Conservation (phyloP, 2,113 vertebrate genomes). For the Corythaeola cristata region DNA sequence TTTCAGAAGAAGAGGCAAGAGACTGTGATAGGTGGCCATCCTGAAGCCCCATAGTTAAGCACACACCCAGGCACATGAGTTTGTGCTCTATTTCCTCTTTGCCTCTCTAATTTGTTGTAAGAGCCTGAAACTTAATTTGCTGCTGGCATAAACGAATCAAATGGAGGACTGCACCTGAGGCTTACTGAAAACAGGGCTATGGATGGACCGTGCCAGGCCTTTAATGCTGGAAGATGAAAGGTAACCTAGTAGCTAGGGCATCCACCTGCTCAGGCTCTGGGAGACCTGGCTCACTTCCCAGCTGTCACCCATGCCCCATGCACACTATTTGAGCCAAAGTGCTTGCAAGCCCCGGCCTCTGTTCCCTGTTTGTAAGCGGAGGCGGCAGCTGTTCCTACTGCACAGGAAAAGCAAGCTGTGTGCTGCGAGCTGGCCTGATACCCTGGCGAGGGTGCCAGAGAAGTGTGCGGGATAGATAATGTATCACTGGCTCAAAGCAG, state of each 20-base stretch:
- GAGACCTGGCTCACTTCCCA: neutral
- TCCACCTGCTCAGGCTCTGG: neutral
- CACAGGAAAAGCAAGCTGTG: neutral
- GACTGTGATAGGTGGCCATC: neutral
- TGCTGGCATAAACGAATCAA: neutral
- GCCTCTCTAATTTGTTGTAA: neutral
- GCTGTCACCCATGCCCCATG: neutral
- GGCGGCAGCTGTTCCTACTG: neutral
- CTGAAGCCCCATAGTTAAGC: neutral
- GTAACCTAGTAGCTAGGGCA: neutral
- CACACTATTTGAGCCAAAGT: neutral
- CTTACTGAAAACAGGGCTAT: neutral
- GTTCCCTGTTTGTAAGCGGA: neutral
- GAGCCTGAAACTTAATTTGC: constrained; percentile 1
- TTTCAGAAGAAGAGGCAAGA: neutral
- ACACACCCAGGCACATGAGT: neutral
- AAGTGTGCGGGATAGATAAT: neutral
- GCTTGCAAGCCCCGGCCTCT: neutral
- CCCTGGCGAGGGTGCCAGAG: neutral
- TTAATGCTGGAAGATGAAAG: neutral
- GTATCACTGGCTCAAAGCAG: neutral
- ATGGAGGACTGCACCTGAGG: neutral
- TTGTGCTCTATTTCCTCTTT: neutral
- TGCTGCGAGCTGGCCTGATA: neutral
- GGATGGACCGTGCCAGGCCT: neutral